phyloP scores from a whole-genome alignment of 2,888 invertebrate species.

The Lottia scabra region DNA sequence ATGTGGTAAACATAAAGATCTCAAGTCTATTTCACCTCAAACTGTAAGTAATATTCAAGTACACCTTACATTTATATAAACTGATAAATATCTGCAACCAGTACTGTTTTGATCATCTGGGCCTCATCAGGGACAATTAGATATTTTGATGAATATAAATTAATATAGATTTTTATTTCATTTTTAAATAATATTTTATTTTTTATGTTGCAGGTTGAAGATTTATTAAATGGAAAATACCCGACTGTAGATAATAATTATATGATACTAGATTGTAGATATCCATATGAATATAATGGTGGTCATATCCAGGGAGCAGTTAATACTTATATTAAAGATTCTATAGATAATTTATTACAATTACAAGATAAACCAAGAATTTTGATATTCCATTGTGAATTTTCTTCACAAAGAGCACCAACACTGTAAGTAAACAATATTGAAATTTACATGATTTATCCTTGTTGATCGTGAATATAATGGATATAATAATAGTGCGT shows the following conservation, averaged over 20 bases:
- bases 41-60: not conserved
- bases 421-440: conserved; percentile 23
- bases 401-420: conserved; percentile 30
- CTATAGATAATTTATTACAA: conserved; percentile 13
- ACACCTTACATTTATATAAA: not conserved
- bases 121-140: too few species aligned
- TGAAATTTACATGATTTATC: too few species aligned
- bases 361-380: conserved; percentile 16
- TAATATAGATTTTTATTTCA: too few species aligned
- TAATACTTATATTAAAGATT: conserved; percentile 16
- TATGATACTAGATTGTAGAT: conserved; percentile 90
- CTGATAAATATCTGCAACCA: too few species aligned
- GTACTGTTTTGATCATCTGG: too few species aligned
- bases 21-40: conserved; percentile 11
- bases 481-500: too few species aligned
- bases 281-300: conserved; percentile 86
- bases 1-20: conserved; percentile 13
- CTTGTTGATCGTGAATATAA: too few species aligned
- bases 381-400: conserved; percentile 33
- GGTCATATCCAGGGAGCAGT: conserved; percentile 23
- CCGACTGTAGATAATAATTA: conserved; percentile 76
- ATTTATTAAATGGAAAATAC: conserved; percentile 79
- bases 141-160: too few species aligned
- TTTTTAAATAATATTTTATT: too few species aligned
- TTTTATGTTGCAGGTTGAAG: conserved; percentile 30